A percentile compares a stretch with the other conserved stretches of the same genome.
phyloP scores from a whole-genome alignment of 2,797 vertebrate species.

The Ctenopoma kingsleyae region DNA sequence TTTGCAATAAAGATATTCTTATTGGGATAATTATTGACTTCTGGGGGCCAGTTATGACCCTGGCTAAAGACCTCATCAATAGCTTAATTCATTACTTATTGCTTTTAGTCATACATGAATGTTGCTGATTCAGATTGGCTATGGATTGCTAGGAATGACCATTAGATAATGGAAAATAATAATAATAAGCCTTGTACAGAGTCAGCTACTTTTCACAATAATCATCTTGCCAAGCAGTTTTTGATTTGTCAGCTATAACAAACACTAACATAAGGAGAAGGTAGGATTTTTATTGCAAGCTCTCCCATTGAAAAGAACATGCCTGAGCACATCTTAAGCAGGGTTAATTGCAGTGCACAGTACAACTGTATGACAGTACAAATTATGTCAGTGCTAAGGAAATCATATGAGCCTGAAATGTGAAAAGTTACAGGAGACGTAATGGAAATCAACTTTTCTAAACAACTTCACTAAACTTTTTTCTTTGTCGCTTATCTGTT shows the following conservation, averaged over 20 bases:
- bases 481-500: not conserved
- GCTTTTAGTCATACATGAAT: constrained; percentile 79
- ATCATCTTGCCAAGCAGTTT: constrained; percentile 60
- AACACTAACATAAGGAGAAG: constrained; percentile 17
- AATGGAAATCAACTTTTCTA: not conserved
- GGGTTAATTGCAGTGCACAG: not conserved
- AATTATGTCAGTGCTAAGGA: not conserved
- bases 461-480: not conserved
- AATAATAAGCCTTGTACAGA: constrained; percentile 60
- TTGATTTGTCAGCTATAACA: constrained; percentile 56
- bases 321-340: not conserved
- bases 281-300: constrained; percentile 14
- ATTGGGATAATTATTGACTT: constrained; percentile 88
- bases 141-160: constrained; percentile 75
- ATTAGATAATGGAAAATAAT: constrained; percentile 77
- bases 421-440: not conserved
- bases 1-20: constrained; percentile 88
- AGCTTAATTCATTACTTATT: constrained; percentile 87
- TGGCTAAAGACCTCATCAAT: constrained; percentile 88
- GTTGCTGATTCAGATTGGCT: constrained; percentile 83
- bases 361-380: not conserved
- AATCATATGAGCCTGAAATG: not conserved
- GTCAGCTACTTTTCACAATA: constrained; percentile 71
- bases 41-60: constrained; percentile 85
- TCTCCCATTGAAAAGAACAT: constrained; percentile 6